Evolutionary conservation across 2,888 invertebrate genomes (phyloP), one percentile per base, ranked within the genome.

Genomic region (Carabus problematicus): DNA sequence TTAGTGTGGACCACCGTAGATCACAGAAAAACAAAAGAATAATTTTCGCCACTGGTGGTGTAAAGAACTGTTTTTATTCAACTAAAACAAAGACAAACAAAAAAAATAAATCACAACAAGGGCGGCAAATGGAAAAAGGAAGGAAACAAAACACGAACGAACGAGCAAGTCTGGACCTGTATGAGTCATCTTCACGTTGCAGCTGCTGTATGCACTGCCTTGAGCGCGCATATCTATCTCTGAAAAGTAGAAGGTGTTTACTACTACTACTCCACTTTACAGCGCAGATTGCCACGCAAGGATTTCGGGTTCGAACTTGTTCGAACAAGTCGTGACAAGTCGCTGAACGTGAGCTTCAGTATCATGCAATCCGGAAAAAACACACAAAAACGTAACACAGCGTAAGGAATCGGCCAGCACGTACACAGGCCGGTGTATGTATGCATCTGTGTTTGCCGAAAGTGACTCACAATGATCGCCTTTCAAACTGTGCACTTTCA

Each of bases 131-230:
- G 18, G 16, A 45, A 19, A 61, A 62, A 62, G 12, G 39, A 62
- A 29, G 14, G 47, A 49, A 14, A 29, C 49, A 16, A 52, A 52
- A 52, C 6, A 39, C 12, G 41, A n/a, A n/a, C 40, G 63, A 52
- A 64, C 64, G 55, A 56, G 55, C 64, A 64, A 55, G 64, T 56
- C 45, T 29, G 14, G 56, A 64, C 64, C 64, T 64, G 64, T 56
- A 55, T 64, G 64, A 64, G 56, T 64, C 64, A 64, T 55, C 45
- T 42, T 64, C 54, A 64, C 11, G 52, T 16, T 52, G 64, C 64
- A 64, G 64, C 64, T 64, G 62, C 62, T 29, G 29, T 29, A 6
- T 29, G 29, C 29, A 29, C 29, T 54, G 16, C 52, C 52, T 52
- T 52, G 52, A 52, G 52, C 18, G 9, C 52, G 52, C 8, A 52